Evolutionary conservation across 2,888 invertebrate species (phyloP).

Genomic region (Miltochrista miniata): DNA sequence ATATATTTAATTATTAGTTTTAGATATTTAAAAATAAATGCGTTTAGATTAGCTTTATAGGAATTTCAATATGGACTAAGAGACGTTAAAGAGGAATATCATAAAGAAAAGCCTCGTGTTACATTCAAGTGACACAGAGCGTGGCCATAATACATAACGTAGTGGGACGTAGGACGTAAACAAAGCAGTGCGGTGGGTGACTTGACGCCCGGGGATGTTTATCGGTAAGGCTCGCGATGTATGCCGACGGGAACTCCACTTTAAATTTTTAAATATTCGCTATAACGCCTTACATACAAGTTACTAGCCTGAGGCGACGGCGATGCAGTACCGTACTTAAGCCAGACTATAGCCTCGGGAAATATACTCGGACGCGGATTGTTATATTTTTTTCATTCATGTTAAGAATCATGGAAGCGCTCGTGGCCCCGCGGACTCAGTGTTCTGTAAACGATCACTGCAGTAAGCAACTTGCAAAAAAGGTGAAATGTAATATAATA

Average conservation of each 20-base stretch:
- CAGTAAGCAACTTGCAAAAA: too few relatives aligned
- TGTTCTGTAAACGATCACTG: too few relatives aligned
- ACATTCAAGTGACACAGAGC: conserved; percentile 11
- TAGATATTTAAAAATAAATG: too few relatives aligned
- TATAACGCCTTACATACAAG: conserved; percentile 38
- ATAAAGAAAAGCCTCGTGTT: conserved; percentile 23
- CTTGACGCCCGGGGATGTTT: conserved; percentile 69
- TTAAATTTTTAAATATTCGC: conserved; percentile 66
- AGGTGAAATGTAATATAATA: too few relatives aligned
- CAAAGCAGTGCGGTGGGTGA: conserved; percentile 47
- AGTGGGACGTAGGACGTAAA: conserved; percentile 51
- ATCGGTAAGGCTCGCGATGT: conserved; percentile 61
- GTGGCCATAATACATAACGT: conserved; percentile 46
- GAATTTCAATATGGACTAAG: too few relatives aligned
- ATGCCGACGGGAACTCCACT: conserved; percentile 59
- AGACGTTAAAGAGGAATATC: not conserved
- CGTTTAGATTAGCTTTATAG: too few relatives aligned
- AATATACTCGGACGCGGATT: not conserved
- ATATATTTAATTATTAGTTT: too few relatives aligned
- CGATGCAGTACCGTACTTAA: conserved; percentile 15
- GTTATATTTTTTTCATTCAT: too few relatives aligned
- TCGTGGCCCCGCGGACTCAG: too few relatives aligned
- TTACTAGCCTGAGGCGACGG: conserved; percentile 16
- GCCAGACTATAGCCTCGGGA: conserved; percentile 11
- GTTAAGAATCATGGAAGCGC: too few relatives aligned